These are phyloP conservation scores for Erebia ligea DNA, from an alignment of 2,888 invertebrate species.

Conservation along the genomic window DNA sequence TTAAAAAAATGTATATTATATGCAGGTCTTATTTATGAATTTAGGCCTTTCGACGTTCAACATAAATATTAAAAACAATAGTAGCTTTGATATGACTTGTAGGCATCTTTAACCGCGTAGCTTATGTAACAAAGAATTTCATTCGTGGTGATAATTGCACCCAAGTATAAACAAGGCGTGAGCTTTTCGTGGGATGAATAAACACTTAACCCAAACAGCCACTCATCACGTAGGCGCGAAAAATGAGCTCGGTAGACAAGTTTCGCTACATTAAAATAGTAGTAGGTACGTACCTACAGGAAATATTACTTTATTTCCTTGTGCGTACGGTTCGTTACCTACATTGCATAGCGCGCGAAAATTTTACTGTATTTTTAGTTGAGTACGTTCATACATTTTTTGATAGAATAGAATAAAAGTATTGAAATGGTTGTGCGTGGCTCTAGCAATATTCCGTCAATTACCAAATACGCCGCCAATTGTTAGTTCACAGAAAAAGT, in stretches of 20 bases:
- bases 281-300: conserved; percentile 9
- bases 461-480: conserved; percentile 66
- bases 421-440: conserved; percentile 35
- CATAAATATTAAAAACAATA: not conserved
- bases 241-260: conserved; percentile 40
- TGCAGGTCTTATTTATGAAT: not conserved
- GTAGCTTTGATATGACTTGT: not conserved
- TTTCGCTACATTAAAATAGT: conserved; percentile 36
- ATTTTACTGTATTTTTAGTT: not conserved
- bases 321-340: not conserved
- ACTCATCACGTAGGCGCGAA: conserved; percentile 45
- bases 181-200: conserved; percentile 43
- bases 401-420: too few relatives aligned
- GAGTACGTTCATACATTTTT: not conserved
- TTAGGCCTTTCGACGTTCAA: not conserved
- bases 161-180: conserved; percentile 36
- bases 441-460: conserved; percentile 54
- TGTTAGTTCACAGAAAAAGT: conserved; percentile 63
- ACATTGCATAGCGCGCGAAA: not conserved
- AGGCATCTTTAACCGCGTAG: not conserved
- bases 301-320: conserved; percentile 22
- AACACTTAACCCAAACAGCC: conserved; percentile 42
- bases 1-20: too few relatives aligned
- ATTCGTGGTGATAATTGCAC: conserved; percentile 33
- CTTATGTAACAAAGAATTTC: not conserved